Evolutionary conservation across 2,113 vertebrate species (phyloP).

Genomic region (Oophaga pumilio): DNA sequence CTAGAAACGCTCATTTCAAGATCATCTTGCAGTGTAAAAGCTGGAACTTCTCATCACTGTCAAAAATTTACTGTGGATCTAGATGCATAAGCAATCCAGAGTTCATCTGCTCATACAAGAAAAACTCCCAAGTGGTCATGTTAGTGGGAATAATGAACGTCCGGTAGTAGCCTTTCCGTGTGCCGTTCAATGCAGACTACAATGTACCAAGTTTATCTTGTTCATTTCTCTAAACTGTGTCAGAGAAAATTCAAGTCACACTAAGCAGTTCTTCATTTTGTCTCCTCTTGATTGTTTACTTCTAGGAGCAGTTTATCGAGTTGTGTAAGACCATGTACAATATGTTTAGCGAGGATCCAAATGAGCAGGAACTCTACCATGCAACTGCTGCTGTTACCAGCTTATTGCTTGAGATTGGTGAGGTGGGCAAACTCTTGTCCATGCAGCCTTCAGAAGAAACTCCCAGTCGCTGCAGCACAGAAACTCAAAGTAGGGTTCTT

Average conservation of each 20-base stretch:
- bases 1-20: too few relatives aligned
- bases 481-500: constrained; percentile 56
- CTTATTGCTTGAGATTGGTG: constrained; percentile 94
- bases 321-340: constrained; percentile 96
- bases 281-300: neutral
- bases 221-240: neutral
- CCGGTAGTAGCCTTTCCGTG: neutral
- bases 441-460: constrained; percentile 62
- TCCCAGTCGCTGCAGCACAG: constrained; percentile 49
- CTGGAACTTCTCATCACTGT: too few relatives aligned
- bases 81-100: too few relatives aligned
- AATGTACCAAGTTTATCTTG: neutral
- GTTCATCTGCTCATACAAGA: too few relatives aligned
- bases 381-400: constrained; percentile 94
- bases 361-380: constrained; percentile 94
- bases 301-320: constrained; percentile 94
- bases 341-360: constrained; percentile 94
- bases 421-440: constrained; percentile 91
- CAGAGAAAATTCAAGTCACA: neutral
- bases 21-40: too few relatives aligned
- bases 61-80: too few relatives aligned
- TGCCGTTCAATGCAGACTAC: neutral
- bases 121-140: too few relatives aligned
- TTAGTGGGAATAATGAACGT: too few relatives aligned
- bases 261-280: neutral